phyloP scores from a whole-genome alignment of 2,797 vertebrate species.

The Tokudaia muenninki region DNA sequence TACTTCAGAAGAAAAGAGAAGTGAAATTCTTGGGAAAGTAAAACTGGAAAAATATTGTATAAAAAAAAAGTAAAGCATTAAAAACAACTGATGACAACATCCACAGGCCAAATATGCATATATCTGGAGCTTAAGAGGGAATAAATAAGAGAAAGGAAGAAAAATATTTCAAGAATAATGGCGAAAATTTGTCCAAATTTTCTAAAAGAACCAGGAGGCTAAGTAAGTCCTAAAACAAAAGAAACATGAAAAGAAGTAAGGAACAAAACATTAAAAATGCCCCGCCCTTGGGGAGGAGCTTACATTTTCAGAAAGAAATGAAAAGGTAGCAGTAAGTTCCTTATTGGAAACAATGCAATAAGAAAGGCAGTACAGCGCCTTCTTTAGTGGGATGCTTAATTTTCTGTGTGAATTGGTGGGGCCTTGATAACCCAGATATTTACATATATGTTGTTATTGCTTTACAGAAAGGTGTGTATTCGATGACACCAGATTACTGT shows the following conservation, averaged over 20 bases:
- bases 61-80: background rate
- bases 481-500: background rate
- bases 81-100: background rate
- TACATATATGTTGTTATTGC: background rate
- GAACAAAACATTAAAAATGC: background rate
- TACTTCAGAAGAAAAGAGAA: conserved; percentile 23
- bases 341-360: background rate
- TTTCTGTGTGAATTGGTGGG: background rate
- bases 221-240: background rate
- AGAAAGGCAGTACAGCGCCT: background rate
- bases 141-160: background rate
- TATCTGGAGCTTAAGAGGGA: background rate
- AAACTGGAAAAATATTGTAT: background rate
- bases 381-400: background rate
- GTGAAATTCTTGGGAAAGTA: background rate
- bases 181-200: background rate
- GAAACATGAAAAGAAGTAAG: background rate
- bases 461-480: background rate
- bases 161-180: conserved; percentile 37
- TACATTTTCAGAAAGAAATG: background rate
- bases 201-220: background rate
- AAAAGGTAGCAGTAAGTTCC: background rate
- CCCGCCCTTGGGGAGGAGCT: background rate
- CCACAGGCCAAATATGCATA: background rate
- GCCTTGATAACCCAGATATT: background rate